Conservation (phyloP, 2,113 vertebrate species). For the Delphinus delphis region DNA sequence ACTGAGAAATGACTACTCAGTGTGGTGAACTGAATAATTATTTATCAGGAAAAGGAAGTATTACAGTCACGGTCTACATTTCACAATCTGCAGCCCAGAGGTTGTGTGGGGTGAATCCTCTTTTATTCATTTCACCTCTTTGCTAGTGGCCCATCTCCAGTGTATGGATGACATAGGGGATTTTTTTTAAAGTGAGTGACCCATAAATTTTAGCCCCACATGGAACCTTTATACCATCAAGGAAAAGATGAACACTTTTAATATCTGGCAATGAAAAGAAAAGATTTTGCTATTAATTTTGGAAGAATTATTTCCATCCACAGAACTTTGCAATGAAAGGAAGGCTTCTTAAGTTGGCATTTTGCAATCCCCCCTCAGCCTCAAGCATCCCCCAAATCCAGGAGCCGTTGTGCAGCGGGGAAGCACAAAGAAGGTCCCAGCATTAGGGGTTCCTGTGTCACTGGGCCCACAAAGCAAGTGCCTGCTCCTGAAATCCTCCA, state of each 20-base stretch:
- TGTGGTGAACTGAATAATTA: background rate
- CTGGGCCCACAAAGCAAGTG: too few species aligned
- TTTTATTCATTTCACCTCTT: background rate
- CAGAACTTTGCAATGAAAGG: background rate
- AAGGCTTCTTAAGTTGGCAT: slow-evolving; percentile 35
- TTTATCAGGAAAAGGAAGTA: background rate
- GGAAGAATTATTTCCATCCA: background rate
- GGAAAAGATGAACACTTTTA: background rate
- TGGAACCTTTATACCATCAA: background rate
- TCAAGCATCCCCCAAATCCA: rapidly evolving
- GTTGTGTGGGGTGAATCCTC: background rate
- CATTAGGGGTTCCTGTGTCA: rapidly evolving
- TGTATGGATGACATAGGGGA: background rate
- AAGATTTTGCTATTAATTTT: background rate
- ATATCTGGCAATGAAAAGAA: slow-evolving; percentile 22
- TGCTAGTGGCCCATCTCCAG: background rate
- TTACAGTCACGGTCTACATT: background rate
- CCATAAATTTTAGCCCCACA: background rate
- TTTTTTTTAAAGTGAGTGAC: background rate
- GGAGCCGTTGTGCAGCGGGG: background rate
- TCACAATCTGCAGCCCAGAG: background rate
- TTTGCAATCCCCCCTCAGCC: background rate
- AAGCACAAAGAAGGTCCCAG: background rate
- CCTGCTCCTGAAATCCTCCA: background rate
- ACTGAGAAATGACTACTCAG: background rate